Evolutionary conservation across 2,113 vertebrate species (phyloP).

Genomic region (Dipodomys stephensi): DNA sequence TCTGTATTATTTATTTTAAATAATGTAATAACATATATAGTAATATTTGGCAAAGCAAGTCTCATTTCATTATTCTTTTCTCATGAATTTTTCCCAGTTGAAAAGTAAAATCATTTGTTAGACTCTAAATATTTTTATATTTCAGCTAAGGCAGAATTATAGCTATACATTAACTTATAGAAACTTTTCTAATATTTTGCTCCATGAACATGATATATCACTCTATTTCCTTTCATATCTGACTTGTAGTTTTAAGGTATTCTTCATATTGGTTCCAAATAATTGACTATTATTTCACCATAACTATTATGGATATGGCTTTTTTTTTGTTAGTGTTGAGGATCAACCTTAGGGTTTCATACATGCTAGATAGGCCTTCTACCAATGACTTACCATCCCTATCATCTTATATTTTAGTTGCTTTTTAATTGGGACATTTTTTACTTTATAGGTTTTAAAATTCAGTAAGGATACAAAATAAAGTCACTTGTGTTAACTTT

Average conservation of each 20-base stretch:
- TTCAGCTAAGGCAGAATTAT: constrained; percentile 35
- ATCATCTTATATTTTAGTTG: constrained; percentile 34
- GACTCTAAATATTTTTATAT: constrained; percentile 15
- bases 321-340: not conserved
- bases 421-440: constrained; percentile 44
- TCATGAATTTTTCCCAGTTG: constrained; percentile 4
- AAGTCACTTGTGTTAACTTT: constrained; percentile 39
- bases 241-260: constrained; percentile 35
- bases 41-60: constrained; percentile 56
- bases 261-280: constrained; percentile 51
- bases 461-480: constrained; percentile 29
- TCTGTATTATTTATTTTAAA: not conserved
- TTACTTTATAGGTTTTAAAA: constrained; percentile 21
- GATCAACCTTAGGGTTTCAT: not conserved
- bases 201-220: not conserved
- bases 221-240: not conserved
- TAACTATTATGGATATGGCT: not conserved
- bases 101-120: constrained; percentile 41
- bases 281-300: not conserved
- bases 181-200: constrained; percentile 54
- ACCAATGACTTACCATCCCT: not conserved
- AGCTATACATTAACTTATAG: constrained; percentile 39
- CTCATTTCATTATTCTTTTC: constrained; percentile 11
- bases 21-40: not conserved
- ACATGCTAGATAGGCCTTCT: not conserved